Conservation (phyloP, 1,140 invertebrate species). For the Pteromalus puparum region DNA sequence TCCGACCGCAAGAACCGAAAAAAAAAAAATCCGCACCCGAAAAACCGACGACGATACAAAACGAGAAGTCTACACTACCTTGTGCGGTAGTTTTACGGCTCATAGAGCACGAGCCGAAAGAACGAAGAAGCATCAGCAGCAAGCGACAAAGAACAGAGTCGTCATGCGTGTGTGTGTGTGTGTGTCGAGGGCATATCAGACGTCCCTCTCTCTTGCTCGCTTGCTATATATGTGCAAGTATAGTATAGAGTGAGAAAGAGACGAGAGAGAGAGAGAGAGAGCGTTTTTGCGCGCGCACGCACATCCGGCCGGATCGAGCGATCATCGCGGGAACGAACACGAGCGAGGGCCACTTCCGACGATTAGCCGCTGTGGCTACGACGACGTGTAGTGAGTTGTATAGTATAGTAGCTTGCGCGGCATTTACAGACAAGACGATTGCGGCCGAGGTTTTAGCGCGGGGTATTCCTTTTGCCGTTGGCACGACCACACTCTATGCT, state of each 20-base stretch:
- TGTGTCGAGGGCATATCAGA: not conserved
- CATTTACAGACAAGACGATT: not conserved
- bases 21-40: not conserved
- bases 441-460: too few relatives aligned
- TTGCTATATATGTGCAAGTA: not conserved
- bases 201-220: not conserved
- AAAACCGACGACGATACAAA: not conserved
- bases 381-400: not conserved
- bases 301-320: conserved; percentile 41
- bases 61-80: not conserved
- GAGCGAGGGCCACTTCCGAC: conserved; percentile 37
- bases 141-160: conserved; percentile 1
- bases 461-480: too few relatives aligned
- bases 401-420: not conserved
- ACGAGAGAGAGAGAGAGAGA: conserved; percentile 38
- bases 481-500: too few relatives aligned
- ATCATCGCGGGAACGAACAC: conserved; percentile 28
- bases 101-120: conserved; percentile 31
- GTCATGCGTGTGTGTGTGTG: not conserved
- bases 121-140: conserved; percentile 45
- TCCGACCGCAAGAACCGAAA: not conserved
- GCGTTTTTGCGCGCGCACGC: conserved; percentile 46
- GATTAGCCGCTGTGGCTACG: conserved; percentile 15
- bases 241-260: not conserved
- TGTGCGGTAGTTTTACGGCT: conserved; percentile 4